Evolutionary conservation across 64 coral and sea anemone species (phyloP).

Genomic region (Anthopleura sola): DNA sequence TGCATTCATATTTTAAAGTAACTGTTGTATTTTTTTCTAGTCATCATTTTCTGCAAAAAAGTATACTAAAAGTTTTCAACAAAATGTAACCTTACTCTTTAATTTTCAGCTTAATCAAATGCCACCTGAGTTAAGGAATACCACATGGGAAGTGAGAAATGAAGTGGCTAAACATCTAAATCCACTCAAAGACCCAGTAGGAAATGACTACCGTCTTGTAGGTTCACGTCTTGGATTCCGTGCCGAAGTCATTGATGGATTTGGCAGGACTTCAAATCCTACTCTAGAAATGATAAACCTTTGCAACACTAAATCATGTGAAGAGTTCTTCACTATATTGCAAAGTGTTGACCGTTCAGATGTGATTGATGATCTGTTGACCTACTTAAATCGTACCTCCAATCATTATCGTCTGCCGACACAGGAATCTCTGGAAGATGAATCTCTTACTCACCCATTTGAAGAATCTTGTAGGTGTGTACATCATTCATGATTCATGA

Average conservation of each 20-base stretch:
- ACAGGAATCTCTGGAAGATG: conserved; percentile 24
- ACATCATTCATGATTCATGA: no score
- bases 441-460: neutral
- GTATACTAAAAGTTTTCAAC: neutral
- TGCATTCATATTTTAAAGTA: no score
- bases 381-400: neutral
- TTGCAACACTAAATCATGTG: conserved; percentile 25
- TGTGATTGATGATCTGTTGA: conserved; percentile 16
- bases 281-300: conserved; percentile 38
- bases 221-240: conserved; percentile 51
- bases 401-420: neutral
- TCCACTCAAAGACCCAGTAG: conserved; percentile 29
- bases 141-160: conserved; percentile 43
- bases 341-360: neutral
- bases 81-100: neutral
- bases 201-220: conserved; percentile 66
- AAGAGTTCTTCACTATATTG: neutral
- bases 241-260: conserved; percentile 10
- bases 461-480: conserved; percentile 19
- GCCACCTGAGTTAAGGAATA: conserved; percentile 29
- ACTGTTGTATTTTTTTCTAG: no score
- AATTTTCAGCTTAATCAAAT: neutral
- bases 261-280: conserved; percentile 27
- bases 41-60: no score
- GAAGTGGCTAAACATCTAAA: conserved; percentile 54